Base-by-base conservation (phyloP, 2,113 vertebrate species). In the Asarcornis scutulata region DNA sequence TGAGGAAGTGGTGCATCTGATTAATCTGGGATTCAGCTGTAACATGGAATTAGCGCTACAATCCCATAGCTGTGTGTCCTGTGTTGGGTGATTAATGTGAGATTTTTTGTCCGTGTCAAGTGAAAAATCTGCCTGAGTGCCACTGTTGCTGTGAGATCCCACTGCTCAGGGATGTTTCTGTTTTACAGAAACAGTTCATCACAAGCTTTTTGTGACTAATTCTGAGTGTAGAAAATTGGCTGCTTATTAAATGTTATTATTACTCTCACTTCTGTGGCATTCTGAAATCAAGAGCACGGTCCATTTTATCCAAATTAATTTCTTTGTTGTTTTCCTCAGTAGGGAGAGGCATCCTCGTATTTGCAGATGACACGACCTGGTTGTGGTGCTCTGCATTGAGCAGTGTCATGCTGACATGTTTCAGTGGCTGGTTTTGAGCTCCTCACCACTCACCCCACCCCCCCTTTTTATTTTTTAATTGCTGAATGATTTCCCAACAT, bases 51-150 rank as follows among this genome's bases (percentile, higher is more conserved):
- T 82, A 82, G 7, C 29, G 0, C 74, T n/a, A 44, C 77, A 42
- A 36, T 75, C 91, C 94, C 21, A 38, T 9, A 63, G 92, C 79
- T 82, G 12, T 66, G 74, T 17, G 94, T 36, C 83, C 86, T 68
- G 89, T 1, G 0, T 1, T 3, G 53, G 76, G 44, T 44, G 84
- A 83, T 94, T 53, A 64, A 38, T 0, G 8, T 2, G 78, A 76
- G 88, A 32, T 91, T 88, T 88, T 90, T 77, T 63, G 40, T 88
- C 83, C 36, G 62, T 4, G 1, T 13, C 0, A 9, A 48, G 77
- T 46, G 71, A 78, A 84, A 72, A 87, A 78, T 52, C 74, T 63
- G 73, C 89, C 91, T 0, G 21, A 55, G 42, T 26, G 40, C 60
- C 9, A 13, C 55, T 4, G n/a, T 8, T 58, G 15, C 29, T 1